Percentiles rank a stretch among this genome's conserved stretches.
Evolutionary conservation across 1,140 invertebrate genomes (phyloP).

Genomic region (Littorina saxatilis): DNA sequence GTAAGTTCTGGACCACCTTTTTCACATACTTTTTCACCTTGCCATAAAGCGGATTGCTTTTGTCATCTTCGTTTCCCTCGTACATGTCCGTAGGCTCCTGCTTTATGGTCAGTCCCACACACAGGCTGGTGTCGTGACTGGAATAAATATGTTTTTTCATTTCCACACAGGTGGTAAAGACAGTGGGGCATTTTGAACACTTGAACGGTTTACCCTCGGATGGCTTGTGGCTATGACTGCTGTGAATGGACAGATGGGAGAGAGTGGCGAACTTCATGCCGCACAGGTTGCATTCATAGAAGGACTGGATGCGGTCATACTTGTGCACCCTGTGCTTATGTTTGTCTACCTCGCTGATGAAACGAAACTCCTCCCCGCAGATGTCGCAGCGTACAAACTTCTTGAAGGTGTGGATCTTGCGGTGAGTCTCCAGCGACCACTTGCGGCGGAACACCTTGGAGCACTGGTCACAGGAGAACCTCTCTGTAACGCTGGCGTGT

Average conservation of each 20-base stretch:
- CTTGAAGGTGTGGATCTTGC: conserved; percentile 46
- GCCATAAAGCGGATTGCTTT: neutral
- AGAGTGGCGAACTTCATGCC: conserved; percentile 39
- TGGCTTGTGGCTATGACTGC: conserved; percentile 36
- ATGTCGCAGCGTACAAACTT: conserved; percentile 48
- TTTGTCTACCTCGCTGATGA: conserved; percentile 48
- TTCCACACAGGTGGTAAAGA: conserved; percentile 36
- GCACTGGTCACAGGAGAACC: conserved; percentile 45
- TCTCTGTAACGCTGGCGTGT: conserved; percentile 35
- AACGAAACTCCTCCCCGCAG: conserved; percentile 48
- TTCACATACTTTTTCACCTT: neutral
- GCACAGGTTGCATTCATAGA: conserved; percentile 45
- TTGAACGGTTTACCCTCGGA: conserved; percentile 44
- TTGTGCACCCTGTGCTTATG: conserved; percentile 44
- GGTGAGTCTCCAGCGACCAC: conserved; percentile 42
- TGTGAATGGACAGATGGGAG: conserved; percentile 43
- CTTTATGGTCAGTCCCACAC: neutral
- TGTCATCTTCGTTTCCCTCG: neutral
- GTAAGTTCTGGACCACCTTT: neutral
- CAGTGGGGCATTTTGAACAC: conserved; percentile 33
- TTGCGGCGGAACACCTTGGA: conserved; percentile 45
- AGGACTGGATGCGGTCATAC: conserved; percentile 38
- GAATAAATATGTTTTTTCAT: conserved; percentile 46
- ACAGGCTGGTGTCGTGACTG: conserved; percentile 29
- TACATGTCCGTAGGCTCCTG: conserved; percentile 1